These are phyloP conservation scores for Andrena haemorrhoa DNA, from an alignment of 2,888 invertebrate genomes.

Conservation along the genomic window DNA sequence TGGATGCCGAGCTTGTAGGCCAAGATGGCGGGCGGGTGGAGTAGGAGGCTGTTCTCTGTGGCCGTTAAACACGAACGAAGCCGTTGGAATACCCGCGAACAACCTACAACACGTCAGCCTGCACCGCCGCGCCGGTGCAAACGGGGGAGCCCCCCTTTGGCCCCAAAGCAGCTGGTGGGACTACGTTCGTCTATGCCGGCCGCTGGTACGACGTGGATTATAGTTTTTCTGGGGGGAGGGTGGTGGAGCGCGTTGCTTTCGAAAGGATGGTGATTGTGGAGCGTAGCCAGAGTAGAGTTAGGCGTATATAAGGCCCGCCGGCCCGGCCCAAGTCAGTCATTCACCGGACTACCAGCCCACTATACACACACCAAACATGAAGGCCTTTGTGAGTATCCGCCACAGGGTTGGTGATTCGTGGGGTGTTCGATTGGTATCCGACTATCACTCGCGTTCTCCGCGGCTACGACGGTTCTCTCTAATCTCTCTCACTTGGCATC, in stretches of 20 bases:
- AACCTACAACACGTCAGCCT: slow-evolving; percentile 61
- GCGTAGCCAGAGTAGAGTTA: slow-evolving; percentile 84
- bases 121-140: slow-evolving; percentile 28
- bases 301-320: slow-evolving; percentile 84
- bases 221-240: slow-evolving; percentile 81
- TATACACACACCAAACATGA: slow-evolving; percentile 85
- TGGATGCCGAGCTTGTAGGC: slow-evolving; percentile 62
- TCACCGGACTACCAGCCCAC: slow-evolving; percentile 85
- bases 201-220: slow-evolving; percentile 79
- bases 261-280: slow-evolving; percentile 85
- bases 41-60: slow-evolving; percentile 68
- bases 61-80: slow-evolving; percentile 58
- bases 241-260: slow-evolving; percentile 82
- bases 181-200: slow-evolving; percentile 52
- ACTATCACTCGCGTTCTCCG: not conserved
- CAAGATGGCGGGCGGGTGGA: slow-evolving; percentile 68
- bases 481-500: not conserved
- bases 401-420: slow-evolving; percentile 66
- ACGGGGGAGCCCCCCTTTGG: slow-evolving; percentile 49
- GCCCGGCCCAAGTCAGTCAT: slow-evolving; percentile 85
- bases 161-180: slow-evolving; percentile 68
- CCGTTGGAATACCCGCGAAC: slow-evolving; percentile 58
- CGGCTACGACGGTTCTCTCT: not conserved
- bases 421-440: slow-evolving; percentile 56
- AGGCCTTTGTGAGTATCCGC: slow-evolving; percentile 85